These are phyloP conservation scores for Lepidothrix coronata DNA, from an alignment of 2,113 vertebrate genomes.

Conservation along the genomic window DNA sequence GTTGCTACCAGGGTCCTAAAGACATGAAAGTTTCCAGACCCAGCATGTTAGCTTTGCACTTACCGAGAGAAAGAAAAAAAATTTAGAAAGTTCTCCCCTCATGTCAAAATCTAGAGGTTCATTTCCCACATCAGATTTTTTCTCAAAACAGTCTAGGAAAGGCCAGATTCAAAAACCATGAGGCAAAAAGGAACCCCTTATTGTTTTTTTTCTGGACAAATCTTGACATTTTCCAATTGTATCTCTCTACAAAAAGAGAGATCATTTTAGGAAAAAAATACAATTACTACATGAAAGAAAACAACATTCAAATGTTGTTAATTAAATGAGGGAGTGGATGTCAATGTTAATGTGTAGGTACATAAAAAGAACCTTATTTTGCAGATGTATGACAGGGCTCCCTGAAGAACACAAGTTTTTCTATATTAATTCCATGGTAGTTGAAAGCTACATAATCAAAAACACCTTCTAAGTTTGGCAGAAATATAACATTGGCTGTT, in stretches of 20 bases:
- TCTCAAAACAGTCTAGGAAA: background rate
- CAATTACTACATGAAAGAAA: conserved; percentile 45
- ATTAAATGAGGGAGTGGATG: conserved; percentile 50
- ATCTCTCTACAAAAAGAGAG: conserved; percentile 2
- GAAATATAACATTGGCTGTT: conserved; percentile 44
- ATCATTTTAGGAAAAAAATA: conserved; percentile 1
- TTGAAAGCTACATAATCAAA: conserved; percentile 63
- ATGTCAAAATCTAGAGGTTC: conserved; percentile 33
- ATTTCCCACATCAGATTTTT: background rate
- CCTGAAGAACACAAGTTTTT: conserved; percentile 55
- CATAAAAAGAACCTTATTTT: conserved; percentile 60
- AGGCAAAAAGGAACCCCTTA: background rate
- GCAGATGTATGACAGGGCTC: conserved; percentile 32
- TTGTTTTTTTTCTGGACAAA: conserved; percentile 15
- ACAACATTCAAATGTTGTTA: conserved; percentile 42
- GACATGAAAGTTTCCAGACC: conserved; percentile 14
- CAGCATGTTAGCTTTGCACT: conserved; percentile 15
- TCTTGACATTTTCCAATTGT: conserved; percentile 19
- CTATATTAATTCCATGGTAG: conserved; percentile 61
- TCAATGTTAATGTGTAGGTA: conserved; percentile 53
- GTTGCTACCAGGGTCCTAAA: background rate
- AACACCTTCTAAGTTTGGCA: conserved; percentile 56
- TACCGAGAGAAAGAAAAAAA: background rate
- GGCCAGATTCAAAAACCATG: background rate
- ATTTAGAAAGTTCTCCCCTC: background rate